Evolutionary conservation across 2,888 invertebrate genomes (phyloP).

Genomic region (Atherix ibis): DNA sequence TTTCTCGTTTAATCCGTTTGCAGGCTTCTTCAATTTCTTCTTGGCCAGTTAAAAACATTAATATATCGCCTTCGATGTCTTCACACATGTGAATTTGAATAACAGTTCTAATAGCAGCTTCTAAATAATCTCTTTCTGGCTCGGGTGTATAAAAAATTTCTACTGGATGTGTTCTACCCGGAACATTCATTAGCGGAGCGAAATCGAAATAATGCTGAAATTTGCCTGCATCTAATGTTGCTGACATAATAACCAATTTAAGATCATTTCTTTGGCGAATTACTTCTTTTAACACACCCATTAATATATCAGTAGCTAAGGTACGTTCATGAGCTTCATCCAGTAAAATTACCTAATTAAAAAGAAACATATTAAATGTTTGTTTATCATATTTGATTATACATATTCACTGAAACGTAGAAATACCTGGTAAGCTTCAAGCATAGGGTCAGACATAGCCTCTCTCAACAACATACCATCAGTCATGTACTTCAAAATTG

Average conservation of each 20-base stretch:
- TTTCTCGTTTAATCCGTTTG: constrained; percentile 89
- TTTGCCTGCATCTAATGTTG: constrained; percentile 97
- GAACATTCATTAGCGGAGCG: constrained; percentile 96
- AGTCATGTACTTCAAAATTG: constrained; percentile 95
- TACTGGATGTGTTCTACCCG: constrained; percentile 88
- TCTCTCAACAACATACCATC: constrained; percentile 99
- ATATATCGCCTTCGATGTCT: constrained; percentile 78
- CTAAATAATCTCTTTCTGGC: constrained; percentile 93
- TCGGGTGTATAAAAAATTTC: constrained; percentile 99
- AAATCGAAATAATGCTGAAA: constrained; percentile 99
- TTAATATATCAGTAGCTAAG: constrained; percentile 92
- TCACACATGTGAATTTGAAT: constrained; percentile 91
- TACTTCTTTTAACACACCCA: constrained; percentile 97
- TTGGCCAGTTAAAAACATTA: constrained; percentile 79
- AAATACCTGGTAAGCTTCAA: constrained; percentile 90
- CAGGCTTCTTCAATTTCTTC: constrained; percentile 99
- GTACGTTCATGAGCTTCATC: constrained; percentile 99
- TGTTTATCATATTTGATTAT: neutral
- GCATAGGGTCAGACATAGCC: constrained; percentile 97
- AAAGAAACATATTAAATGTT: neutral
- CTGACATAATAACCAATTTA: constrained; percentile 98
- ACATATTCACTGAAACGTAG: no score
- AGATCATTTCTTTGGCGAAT: constrained; percentile 71
- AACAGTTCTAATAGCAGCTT: constrained; percentile 96
- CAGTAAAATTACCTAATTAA: constrained; percentile 40